Conservation (phyloP, 2,888 invertebrate species). For the Melipona bicolor region DNA sequence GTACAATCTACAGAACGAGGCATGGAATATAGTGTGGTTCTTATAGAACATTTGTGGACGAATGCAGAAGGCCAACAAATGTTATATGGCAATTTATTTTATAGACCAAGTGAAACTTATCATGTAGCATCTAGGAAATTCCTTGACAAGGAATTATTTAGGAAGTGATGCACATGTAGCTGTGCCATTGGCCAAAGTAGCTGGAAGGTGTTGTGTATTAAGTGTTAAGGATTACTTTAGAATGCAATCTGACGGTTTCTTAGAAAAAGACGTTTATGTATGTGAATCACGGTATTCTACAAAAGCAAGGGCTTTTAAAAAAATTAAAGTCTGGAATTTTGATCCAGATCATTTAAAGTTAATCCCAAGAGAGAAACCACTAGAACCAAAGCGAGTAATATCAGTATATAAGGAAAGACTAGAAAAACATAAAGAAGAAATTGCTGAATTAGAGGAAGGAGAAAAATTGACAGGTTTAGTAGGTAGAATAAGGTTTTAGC, state of each 20-base stretch:
- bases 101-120: constrained; percentile 97
- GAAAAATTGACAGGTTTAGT: constrained; percentile 89
- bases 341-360: constrained; percentile 88
- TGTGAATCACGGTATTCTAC: constrained; percentile 98
- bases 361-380: constrained; percentile 88
- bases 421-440: constrained; percentile 95
- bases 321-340: constrained; percentile 93
- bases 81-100: constrained; percentile 96
- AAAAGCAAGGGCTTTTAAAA: constrained; percentile 94
- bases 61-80: constrained; percentile 93
- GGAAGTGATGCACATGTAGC: constrained; percentile 95
- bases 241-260: constrained; percentile 93
- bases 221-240: constrained; percentile 97
- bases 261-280: constrained; percentile 97
- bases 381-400: constrained; percentile 94
- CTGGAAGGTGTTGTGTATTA: constrained; percentile 96
- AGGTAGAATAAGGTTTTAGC: too few relatives aligned
- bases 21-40: constrained; percentile 91
- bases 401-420: constrained; percentile 96
- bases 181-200: constrained; percentile 92
- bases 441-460: constrained; percentile 92
- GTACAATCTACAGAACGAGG: constrained; percentile 88
- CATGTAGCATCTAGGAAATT: constrained; percentile 98
- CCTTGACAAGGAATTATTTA: constrained; percentile 98
- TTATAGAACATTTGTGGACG: constrained; percentile 95